Percentiles rank a stretch among this genome's conserved stretches.
phyloP scores from a whole-genome alignment of 2,888 invertebrate species.

The Bugula neritina region DNA sequence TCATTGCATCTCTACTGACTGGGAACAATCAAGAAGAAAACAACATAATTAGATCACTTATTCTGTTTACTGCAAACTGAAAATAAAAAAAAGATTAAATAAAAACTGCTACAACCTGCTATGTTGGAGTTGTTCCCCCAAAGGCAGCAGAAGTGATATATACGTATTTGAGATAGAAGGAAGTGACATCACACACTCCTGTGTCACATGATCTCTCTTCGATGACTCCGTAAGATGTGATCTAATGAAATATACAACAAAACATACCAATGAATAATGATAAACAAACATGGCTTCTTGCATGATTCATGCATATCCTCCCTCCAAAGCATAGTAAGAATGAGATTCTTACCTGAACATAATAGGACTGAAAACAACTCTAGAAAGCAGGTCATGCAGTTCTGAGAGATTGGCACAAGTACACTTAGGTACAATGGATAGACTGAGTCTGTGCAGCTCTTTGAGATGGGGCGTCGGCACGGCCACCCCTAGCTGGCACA shows the following conservation, averaged over 20 bases:
- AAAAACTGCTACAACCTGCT: no score
- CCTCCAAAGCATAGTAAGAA: no score
- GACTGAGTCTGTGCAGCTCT: slow-evolving; percentile 7
- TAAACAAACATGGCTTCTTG: no score
- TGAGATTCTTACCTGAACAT: slow-evolving; percentile 20
- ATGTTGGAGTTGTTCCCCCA: slow-evolving; percentile 7
- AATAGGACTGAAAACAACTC: not conserved
- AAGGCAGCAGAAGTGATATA: not conserved
- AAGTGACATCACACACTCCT: not conserved
- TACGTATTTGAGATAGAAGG: slow-evolving; percentile 11
- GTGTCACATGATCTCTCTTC: not conserved
- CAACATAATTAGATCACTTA: no score
- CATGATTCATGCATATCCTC: no score
- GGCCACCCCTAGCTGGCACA: not conserved
- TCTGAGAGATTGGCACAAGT: not conserved
- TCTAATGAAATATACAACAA: no score
- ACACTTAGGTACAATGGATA: not conserved
- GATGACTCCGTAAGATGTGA: not conserved
- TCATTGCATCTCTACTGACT: no score
- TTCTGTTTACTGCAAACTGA: no score
- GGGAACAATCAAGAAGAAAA: no score
- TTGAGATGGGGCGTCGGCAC: not conserved
- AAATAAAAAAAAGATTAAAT: no score
- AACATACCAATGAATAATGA: no score
- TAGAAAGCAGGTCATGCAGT: not conserved